phyloP scores from a whole-genome alignment of 2,113 vertebrate species.

The Oxyruncus cristatus region DNA sequence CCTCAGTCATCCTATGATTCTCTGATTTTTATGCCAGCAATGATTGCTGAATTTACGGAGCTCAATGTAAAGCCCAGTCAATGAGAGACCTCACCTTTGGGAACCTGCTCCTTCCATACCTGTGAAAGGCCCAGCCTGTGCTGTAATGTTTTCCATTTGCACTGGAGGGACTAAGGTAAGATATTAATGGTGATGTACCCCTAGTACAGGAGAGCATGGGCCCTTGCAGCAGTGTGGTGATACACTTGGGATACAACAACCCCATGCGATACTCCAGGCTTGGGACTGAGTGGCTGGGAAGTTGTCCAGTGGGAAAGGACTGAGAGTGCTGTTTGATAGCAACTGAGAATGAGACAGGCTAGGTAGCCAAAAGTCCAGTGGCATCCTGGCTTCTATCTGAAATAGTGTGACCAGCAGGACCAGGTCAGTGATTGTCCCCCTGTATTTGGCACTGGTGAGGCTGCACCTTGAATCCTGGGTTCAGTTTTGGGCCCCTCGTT shows the following conservation, averaged over 20 bases:
- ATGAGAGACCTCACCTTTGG: background rate
- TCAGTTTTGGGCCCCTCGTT: background rate
- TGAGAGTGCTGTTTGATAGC: background rate
- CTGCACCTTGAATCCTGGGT: fast-evolving
- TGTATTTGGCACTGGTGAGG: background rate
- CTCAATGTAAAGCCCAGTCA: background rate
- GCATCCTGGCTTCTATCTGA: background rate
- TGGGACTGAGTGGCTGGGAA: background rate
- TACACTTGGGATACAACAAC: background rate
- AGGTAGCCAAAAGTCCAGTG: background rate
- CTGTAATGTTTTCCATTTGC: background rate
- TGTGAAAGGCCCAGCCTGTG: background rate
- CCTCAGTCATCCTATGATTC: background rate
- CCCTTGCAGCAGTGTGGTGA: background rate
- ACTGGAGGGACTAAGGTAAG: background rate
- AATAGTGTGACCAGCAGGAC: background rate
- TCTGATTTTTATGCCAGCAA: background rate
- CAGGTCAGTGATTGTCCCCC: too few species aligned
- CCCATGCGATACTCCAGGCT: background rate
- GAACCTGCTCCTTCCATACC: background rate
- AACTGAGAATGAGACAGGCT: fast-evolving
- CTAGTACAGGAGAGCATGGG: background rate
- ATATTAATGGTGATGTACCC: background rate
- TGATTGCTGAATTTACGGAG: background rate
- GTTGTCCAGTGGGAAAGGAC: background rate